Evolutionary conservation across 92 coral and sea anemone species (phyloP).

Genomic region (Galaxea fascicularis): DNA sequence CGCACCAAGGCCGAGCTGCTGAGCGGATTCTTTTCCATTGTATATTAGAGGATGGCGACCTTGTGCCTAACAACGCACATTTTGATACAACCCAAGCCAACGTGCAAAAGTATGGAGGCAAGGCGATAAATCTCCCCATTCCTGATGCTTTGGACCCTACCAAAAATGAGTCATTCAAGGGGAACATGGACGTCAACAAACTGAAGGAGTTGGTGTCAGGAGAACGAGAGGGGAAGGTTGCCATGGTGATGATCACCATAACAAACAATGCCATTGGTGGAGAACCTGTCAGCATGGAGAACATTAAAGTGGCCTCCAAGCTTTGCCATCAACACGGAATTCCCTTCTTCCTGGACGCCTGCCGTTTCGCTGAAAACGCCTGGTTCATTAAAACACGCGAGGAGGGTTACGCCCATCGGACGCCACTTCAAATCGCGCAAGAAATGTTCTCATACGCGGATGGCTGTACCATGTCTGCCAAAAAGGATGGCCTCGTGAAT

Average conservation of each 20-base stretch:
- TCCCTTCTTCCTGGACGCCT: constrained; percentile 60
- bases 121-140: constrained; percentile 39
- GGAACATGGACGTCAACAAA: constrained; percentile 43
- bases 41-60: constrained; percentile 10
- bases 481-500: constrained; percentile 66
- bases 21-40: constrained; percentile 60
- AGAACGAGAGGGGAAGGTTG: background rate
- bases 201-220: constrained; percentile 25
- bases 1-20: constrained; percentile 71
- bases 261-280: constrained; percentile 66
- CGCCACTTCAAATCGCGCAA: constrained; percentile 56
- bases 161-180: constrained; percentile 21
- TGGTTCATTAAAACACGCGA: constrained; percentile 61
- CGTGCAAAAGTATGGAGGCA: constrained; percentile 47
- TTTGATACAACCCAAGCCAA: constrained; percentile 63
- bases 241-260: constrained; percentile 50
- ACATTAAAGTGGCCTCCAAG: constrained; percentile 59
- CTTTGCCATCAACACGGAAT: constrained; percentile 51
- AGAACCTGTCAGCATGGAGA: constrained; percentile 61
- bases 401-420: constrained; percentile 31
- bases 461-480: constrained; percentile 71
- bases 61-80: constrained; percentile 59
- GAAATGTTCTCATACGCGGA: constrained; percentile 57
- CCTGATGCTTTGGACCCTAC: constrained; percentile 31
- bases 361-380: constrained; percentile 69